Conservation (phyloP, 2,888 invertebrate species). For the Drosophila fulvimacula region DNA sequence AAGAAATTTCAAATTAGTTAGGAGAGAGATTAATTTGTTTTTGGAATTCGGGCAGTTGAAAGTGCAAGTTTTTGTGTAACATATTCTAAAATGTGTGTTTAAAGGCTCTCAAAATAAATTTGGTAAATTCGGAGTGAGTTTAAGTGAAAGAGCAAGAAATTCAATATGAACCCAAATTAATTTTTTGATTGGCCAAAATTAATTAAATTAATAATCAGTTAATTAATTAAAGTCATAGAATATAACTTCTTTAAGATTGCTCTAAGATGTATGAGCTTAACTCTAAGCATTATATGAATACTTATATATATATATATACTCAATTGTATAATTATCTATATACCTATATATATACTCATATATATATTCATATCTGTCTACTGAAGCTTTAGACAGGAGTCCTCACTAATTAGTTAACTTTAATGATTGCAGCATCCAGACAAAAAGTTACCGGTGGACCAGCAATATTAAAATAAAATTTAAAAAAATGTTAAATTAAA, state of each 20-base stretch:
- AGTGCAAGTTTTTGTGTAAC: not conserved
- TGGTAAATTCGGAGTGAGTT: not conserved
- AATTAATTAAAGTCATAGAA: too few relatives aligned
- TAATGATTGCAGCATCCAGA: too few relatives aligned
- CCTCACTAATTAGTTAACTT: too few relatives aligned
- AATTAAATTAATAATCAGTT: too few relatives aligned
- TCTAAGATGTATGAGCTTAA: not conserved
- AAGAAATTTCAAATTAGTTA: not conserved
- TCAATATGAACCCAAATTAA: not conserved
- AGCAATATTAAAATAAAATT: not conserved
- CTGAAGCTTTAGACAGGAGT: not conserved
- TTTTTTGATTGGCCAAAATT: too few relatives aligned
- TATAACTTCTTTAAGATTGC: not conserved
- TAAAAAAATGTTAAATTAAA: not conserved
- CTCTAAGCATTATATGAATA: not conserved
- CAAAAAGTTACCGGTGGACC: too few relatives aligned
- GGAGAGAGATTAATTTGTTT: not conserved
- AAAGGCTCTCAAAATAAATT: not conserved
- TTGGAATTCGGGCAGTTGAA: not conserved
- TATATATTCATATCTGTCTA: not conserved
- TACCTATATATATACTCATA: not conserved
- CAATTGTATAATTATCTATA: not conserved
- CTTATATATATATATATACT: not conserved
- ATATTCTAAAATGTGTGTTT: not conserved
- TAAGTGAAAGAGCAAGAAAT: not conserved